Evolutionary conservation across 2,888 invertebrate species (phyloP).

Genomic region (Beris morrisii): DNA sequence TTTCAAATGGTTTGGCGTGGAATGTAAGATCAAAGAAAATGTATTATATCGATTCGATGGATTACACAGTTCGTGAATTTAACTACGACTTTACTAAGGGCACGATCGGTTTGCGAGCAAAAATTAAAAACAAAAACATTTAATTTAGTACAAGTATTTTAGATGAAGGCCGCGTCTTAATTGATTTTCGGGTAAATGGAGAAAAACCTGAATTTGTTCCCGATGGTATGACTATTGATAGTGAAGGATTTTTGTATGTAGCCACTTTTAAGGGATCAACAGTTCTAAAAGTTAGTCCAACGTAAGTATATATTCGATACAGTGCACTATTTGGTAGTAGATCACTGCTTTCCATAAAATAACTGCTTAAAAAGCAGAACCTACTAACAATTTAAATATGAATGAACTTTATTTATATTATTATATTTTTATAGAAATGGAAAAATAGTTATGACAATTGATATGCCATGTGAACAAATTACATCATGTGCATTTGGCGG

Average conservation of each 20-base stretch:
- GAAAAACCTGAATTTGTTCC: constrained; percentile 58
- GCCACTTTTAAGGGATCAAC: constrained; percentile 71
- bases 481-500: constrained; percentile 78
- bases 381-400: no score
- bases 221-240: constrained; percentile 80
- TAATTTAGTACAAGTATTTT: neutral
- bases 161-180: constrained; percentile 55
- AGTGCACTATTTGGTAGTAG: neutral
- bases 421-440: constrained; percentile 50
- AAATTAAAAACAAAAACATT: neutral
- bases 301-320: constrained; percentile 47
- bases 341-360: neutral
- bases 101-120: constrained; percentile 59
- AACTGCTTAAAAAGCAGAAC: neutral
- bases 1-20: constrained; percentile 82
- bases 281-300: constrained; percentile 56
- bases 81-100: constrained; percentile 70
- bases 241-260: constrained; percentile 76
- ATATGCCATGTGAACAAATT: constrained; percentile 66
- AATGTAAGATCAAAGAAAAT: constrained; percentile 66
- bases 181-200: constrained; percentile 58
- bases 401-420: no score
- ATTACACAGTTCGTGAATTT: constrained; percentile 67
- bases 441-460: constrained; percentile 62
- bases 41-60: constrained; percentile 75